Percentiles rank a stretch among this genome's conserved stretches.
Conservation (phyloP, 2,113 vertebrate species). For the Macrotis lagotis region DNA sequence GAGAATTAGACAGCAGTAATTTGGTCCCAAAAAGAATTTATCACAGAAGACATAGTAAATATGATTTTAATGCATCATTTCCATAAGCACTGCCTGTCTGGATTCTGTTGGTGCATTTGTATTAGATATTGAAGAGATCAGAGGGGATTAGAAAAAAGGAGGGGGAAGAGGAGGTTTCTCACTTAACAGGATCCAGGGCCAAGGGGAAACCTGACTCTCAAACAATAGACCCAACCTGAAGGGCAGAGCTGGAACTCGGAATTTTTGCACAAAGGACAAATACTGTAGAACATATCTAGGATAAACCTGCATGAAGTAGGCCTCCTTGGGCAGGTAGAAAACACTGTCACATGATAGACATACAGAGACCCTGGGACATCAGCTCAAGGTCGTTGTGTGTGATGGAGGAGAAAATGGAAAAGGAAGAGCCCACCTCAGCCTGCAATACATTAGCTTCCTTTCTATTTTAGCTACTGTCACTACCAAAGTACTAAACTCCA, state of each 20-base stretch:
- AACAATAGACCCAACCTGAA: background rate
- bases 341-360: background rate
- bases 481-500: background rate
- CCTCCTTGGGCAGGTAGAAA: background rate
- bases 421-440: background rate
- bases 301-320: background rate
- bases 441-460: background rate
- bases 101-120: background rate
- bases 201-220: background rate
- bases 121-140: background rate
- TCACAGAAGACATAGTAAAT: slow-evolving; percentile 40
- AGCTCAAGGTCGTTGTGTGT: background rate
- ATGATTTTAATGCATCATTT: slow-evolving; percentile 20
- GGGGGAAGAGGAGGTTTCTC: background rate
- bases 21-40: slow-evolving; percentile 33
- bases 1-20: slow-evolving; percentile 17
- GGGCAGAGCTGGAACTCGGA: background rate
- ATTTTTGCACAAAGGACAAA: background rate
- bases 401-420: background rate
- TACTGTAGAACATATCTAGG: background rate
- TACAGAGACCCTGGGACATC: background rate
- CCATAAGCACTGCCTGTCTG: background rate
- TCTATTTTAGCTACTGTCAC: background rate
- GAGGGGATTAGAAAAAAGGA: background rate
- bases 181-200: background rate